Conservation (phyloP, 2,888 invertebrate genomes). For the Heliconius aoede region DNA sequence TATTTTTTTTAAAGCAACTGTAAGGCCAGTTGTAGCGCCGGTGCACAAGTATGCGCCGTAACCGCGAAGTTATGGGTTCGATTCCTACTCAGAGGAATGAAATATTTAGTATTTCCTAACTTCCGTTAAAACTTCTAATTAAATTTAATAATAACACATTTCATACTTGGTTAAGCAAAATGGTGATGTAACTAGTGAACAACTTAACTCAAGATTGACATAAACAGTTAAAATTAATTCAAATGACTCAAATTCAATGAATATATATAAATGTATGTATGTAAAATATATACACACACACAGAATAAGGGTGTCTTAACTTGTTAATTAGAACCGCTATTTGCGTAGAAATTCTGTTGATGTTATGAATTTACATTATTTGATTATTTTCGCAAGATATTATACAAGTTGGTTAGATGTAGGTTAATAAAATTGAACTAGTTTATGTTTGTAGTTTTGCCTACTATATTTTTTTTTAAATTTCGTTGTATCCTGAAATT, state of each 20-base stretch:
- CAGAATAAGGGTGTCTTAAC: slow-evolving; percentile 14
- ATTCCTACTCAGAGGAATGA: not conserved
- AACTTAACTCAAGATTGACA: slow-evolving; percentile 7
- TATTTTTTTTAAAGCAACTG: not conserved
- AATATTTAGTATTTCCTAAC: not conserved
- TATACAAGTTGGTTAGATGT: slow-evolving; percentile 21
- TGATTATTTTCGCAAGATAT: slow-evolving; percentile 29
- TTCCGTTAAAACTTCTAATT: too few species aligned
- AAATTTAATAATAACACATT: too few species aligned
- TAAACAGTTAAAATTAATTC: slow-evolving; percentile 19
- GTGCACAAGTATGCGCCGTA: not conserved
- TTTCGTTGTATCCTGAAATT: too few species aligned
- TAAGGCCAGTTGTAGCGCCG: not conserved
- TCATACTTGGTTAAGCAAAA: not conserved
- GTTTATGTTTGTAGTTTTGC: not conserved
- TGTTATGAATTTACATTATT: slow-evolving; percentile 28
- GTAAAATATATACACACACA: slow-evolving; percentile 17
- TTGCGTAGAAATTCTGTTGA: slow-evolving; percentile 25
- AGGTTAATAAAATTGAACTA: slow-evolving; percentile 8
- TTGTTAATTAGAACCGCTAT: slow-evolving; percentile 30
- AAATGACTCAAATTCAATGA: not conserved
- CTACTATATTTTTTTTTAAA: not conserved
- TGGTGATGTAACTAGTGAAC: not conserved
- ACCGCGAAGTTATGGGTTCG: not conserved
- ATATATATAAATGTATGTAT: slow-evolving; percentile 5